Evolutionary conservation across 1,140 invertebrate genomes (phyloP), one percentile per base, ranked within the genome.

Genomic region (Sarcophaga bullata): DNA sequence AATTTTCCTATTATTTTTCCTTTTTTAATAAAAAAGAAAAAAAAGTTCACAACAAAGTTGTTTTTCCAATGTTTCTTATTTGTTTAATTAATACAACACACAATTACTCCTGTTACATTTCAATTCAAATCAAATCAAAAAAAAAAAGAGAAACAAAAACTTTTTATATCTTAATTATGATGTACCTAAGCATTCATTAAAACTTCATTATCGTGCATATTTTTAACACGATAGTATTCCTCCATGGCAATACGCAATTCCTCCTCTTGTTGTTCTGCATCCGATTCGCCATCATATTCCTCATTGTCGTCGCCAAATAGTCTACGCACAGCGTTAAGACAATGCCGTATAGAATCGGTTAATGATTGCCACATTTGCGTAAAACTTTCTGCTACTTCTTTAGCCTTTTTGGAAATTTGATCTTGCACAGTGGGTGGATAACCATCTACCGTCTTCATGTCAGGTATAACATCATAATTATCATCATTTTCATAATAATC

Each of bases 341-440:
- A 88, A 58, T 83, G 84, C 50, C 46, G 82, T 11, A 87, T 83
- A 0, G 87, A 86, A 13, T 88, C 85, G 7, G 84, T 83, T 85
- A 87, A 87, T 6, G 84, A 82, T 10, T 88, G 81, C 87, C 87
- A 88, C 49, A 87, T 86, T 15, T 84, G 80, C 11, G 81, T 83
- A 11, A 88, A 83, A 46, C 68, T 83, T 47, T 88, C 75, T 9
- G 75, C 75, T 1, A 78, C 19, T 78, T 50, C 8, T 78, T 78
- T 50, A 3, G 75, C 75, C 11, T 8, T 78, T 25, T 78, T 48
- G 8, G 75, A 78, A 25, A 78, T 78, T 19, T 50, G 75, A 13
- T 78, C 75, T 19, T 48, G 17, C n/a, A 68, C 7, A 19, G 62
- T 9, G 2, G 75, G n/a, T 11, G 75, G 17, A 48, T 76, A 17